Percentiles rank a stretch among this genome's conserved stretches.
phyloP scores from a whole-genome alignment of 2,888 invertebrate species.

The Ecdyonurus torrentis region DNA sequence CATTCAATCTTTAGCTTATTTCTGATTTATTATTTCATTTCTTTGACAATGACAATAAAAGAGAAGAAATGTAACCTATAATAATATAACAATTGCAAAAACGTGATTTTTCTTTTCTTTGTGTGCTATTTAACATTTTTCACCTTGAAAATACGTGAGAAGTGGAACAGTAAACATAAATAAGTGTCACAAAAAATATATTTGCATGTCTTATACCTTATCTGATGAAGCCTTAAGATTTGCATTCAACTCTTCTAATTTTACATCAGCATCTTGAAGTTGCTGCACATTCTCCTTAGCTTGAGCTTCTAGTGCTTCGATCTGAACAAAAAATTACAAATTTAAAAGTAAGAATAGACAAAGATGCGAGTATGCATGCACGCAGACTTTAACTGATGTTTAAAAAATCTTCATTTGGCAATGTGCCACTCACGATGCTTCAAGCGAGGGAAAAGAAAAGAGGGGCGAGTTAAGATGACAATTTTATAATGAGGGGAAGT shows the following conservation, averaged over 20 bases:
- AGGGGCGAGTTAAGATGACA: background rate
- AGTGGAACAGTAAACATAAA: constrained; percentile 1
- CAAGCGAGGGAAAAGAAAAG: background rate
- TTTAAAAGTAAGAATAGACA: background rate
- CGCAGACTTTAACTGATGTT: background rate
- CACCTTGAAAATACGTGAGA: too few species aligned
- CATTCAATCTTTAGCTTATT: too few species aligned
- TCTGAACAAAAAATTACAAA: constrained; percentile 29
- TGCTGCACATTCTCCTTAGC: constrained; percentile 47
- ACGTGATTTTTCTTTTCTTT: too few species aligned
- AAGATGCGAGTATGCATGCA: background rate
- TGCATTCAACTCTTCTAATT: constrained; percentile 45
- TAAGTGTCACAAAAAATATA: background rate
- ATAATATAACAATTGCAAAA: too few species aligned
- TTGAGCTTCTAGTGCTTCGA: constrained; percentile 61
- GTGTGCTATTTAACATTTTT: too few species aligned
- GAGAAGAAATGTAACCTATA: too few species aligned
- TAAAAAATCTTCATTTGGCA: background rate
- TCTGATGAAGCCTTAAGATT: constrained; percentile 60
- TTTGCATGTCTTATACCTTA: constrained; percentile 27
- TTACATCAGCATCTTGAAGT: constrained; percentile 40
- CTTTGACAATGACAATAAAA: too few species aligned
- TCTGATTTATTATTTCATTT: too few species aligned
- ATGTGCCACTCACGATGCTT: background rate
- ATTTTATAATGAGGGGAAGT: background rate